Base-by-base conservation (phyloP, 2,113 vertebrate genomes). In the Hassar affinis region DNA sequence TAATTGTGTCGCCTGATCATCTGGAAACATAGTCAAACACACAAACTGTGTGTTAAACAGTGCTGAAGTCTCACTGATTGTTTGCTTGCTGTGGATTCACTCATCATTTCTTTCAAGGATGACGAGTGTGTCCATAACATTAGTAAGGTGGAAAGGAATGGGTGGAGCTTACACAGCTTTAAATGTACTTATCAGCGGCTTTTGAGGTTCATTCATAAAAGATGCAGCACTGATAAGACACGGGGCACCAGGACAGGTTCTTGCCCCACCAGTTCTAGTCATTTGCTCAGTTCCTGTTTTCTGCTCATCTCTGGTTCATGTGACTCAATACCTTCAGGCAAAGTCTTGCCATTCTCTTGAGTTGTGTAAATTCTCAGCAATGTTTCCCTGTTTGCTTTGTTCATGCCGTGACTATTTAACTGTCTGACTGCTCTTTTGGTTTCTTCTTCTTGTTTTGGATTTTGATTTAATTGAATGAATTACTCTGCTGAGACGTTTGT, bases 1-100 rank as follows among this genome's bases (percentile, higher is more conserved):
- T 87, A 85, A 87, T 85, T 83, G 81, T 79, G 83, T 85, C 59
- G 78, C 54, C 54, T 80, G 49, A 62, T 77, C 18, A 17, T 59
- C 84, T 52, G 52, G 57, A 85, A 35, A 59, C 47, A 25, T 18
- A 77, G 20, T 25, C 74, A 25, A 56, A 77, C 74, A 56, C 49
- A 56, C 74, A 77, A 56, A 77, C 30, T 38, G 10, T 56, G 51
- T 25, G 51, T 5, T 54, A 54, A 54, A 54, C 11, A 51, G 27
- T 4, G 0, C 22, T 18, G 71, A 74, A 30, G 45, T 17, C 49
- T 49, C 45, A 30, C 17, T 27, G 45, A 74, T 75, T 75, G 47
- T 10, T 52, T 17, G 47, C 14, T 75, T 74, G 45, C 12, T 49
- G 6, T 51, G 47, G 27, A 56, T 51, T 56, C 3, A 11, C 4